Conservation (phyloP, 2,888 invertebrate genomes). For the Drosophila prolongata region DNA sequence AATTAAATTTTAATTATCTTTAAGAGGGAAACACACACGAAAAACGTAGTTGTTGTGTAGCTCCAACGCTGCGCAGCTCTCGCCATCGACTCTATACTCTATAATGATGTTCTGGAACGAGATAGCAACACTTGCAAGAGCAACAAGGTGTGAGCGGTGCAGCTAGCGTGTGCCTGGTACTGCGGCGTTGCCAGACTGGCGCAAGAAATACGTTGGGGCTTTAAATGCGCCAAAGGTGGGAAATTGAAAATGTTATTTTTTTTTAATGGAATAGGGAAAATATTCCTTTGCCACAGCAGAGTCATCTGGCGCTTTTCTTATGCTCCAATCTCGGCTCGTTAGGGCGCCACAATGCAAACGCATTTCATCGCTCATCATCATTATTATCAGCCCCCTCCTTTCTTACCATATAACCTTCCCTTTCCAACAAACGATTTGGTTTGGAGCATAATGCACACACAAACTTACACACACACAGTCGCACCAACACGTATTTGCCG, state of each 20-base stretch:
- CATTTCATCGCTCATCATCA: slow-evolving; percentile 70
- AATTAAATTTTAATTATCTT: slow-evolving; percentile 75
- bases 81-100: slow-evolving; percentile 51
- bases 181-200: slow-evolving; percentile 50
- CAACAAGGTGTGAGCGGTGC: slow-evolving; percentile 66
- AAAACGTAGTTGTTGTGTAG: slow-evolving; percentile 57
- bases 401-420: slow-evolving; percentile 6
- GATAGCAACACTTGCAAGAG: slow-evolving; percentile 51
- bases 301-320: slow-evolving; percentile 23
- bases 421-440: slow-evolving; percentile 58
- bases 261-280: slow-evolving; percentile 7
- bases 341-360: slow-evolving; percentile 69
- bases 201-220: slow-evolving; percentile 18
- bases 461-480: slow-evolving; percentile 20
- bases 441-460: slow-evolving; percentile 46
- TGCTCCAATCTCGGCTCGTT: slow-evolving; percentile 60
- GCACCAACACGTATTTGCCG: slow-evolving; percentile 60
- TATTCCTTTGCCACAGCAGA: background rate
- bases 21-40: slow-evolving; percentile 73
- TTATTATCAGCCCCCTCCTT: slow-evolving; percentile 53
- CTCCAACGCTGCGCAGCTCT: slow-evolving; percentile 56
- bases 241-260: slow-evolving; percentile 1
- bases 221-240: slow-evolving; percentile 13
- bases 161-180: slow-evolving; percentile 25
- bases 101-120: slow-evolving; percentile 70